phyloP scores from a whole-genome alignment of 2,113 vertebrate species.

The Xiphophorus hellerii region DNA sequence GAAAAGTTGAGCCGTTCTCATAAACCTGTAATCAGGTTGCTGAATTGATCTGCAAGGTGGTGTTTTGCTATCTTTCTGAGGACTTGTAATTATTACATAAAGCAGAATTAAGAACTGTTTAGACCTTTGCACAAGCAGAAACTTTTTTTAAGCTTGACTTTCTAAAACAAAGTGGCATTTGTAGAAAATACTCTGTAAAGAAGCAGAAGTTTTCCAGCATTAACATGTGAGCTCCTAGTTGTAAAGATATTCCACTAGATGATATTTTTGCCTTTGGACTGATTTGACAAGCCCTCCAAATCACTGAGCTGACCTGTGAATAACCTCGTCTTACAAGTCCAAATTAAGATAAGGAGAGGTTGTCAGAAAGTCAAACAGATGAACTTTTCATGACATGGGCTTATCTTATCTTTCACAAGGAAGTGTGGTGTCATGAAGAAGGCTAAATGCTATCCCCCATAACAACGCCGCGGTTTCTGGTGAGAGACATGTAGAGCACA shows the following conservation, averaged over 20 bases:
- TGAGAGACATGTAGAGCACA: not conserved
- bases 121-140: not conserved
- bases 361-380: slow-evolving; percentile 62
- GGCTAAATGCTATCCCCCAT: not conserved
- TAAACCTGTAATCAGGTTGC: slow-evolving; percentile 53
- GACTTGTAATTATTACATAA: slow-evolving; percentile 50
- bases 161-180: too few species aligned
- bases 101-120: not conserved
- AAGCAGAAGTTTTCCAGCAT: not conserved
- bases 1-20: slow-evolving; percentile 60
- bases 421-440: slow-evolving; percentile 61
- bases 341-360: slow-evolving; percentile 71
- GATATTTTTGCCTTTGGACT: slow-evolving; percentile 26
- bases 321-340: slow-evolving; percentile 53
- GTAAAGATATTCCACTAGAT: not conserved
- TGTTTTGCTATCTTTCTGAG: slow-evolving; percentile 33
- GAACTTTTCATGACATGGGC: slow-evolving; percentile 27
- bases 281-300: slow-evolving; percentile 1
- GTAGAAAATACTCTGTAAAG: not conserved
- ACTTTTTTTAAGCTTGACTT: too few species aligned
- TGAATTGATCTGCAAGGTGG: slow-evolving; percentile 26
- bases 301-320: slow-evolving; percentile 34
- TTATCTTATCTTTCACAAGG: slow-evolving; percentile 63
- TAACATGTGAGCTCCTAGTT: not conserved
- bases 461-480: slow-evolving; percentile 8